Evolutionary conservation across 2,888 invertebrate genomes (phyloP).

Genomic region (Kuschelorhynchus macadamiae): DNA sequence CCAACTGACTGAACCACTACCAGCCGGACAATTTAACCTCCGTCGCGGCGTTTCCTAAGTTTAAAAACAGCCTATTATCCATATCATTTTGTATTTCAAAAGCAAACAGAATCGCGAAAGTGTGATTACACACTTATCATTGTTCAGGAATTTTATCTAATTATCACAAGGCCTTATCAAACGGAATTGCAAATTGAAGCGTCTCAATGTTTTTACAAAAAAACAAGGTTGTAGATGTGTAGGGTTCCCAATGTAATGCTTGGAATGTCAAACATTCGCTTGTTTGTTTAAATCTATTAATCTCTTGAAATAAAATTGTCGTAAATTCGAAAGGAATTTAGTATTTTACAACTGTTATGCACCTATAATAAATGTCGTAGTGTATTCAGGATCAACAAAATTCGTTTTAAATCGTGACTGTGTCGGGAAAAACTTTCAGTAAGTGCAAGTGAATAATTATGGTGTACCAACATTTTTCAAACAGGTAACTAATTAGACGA

Average conservation of each 20-base stretch:
- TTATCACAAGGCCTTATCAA: slow-evolving; percentile 34
- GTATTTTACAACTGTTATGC: slow-evolving; percentile 10
- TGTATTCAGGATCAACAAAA: no score
- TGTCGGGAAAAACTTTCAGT: no score
- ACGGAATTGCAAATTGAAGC: slow-evolving; percentile 24
- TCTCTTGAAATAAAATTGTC: slow-evolving; percentile 28
- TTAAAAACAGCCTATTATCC: no score
- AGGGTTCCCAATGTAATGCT: not conserved
- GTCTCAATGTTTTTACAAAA: slow-evolving; percentile 25
- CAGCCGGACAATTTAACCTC: no score
- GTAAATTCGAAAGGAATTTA: slow-evolving; percentile 2
- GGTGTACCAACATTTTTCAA: no score
- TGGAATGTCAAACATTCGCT: slow-evolving; percentile 30
- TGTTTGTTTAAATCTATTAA: slow-evolving; percentile 30
- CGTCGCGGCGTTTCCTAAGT: no score
- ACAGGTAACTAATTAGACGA: no score
- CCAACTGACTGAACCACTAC: no score
- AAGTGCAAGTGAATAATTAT: not conserved
- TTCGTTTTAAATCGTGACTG: no score
- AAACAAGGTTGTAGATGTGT: slow-evolving; percentile 18
- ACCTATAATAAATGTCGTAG: no score
- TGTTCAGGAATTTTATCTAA: slow-evolving; percentile 40
- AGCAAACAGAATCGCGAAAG: slow-evolving; percentile 14
- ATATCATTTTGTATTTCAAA: no score
- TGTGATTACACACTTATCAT: slow-evolving; percentile 10